These are phyloP conservation scores for Jaculus jaculus DNA, from an alignment of 2,113 vertebrate species.

Conservation along the genomic window DNA sequence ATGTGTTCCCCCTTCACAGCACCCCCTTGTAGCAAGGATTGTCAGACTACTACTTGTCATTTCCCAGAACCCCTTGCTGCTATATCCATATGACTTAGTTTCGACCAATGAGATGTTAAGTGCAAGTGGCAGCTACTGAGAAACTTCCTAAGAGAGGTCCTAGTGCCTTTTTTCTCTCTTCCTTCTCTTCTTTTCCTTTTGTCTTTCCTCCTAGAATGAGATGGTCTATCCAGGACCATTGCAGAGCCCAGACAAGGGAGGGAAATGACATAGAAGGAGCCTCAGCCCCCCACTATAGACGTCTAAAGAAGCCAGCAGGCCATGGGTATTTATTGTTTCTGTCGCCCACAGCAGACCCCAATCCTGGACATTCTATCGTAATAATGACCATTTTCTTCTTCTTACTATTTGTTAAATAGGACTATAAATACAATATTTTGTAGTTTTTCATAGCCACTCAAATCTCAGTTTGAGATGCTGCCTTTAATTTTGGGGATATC, in stretches of 20 bases:
- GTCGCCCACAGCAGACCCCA: not conserved
- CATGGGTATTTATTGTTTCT: not conserved
- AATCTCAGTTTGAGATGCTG: not conserved
- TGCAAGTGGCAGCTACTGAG: not conserved
- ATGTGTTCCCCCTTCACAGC: not conserved
- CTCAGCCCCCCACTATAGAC: not conserved
- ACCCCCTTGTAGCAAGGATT: not conserved
- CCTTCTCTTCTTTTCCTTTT: not conserved
- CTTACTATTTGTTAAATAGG: not conserved
- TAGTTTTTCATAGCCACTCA: not conserved
- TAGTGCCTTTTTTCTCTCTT: not conserved
- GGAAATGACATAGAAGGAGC: not conserved
- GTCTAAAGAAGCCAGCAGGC: not conserved
- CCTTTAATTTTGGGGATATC: not conserved
- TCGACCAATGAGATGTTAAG: not conserved
- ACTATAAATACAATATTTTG: not conserved
- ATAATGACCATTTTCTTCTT: not conserved
- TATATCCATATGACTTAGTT: not conserved
- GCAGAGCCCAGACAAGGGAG: not conserved
- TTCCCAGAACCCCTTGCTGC: slow-evolving; percentile 44
- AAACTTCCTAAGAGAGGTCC: not conserved
- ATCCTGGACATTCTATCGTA: not conserved
- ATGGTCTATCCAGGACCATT: not conserved
- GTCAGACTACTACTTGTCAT: not conserved
- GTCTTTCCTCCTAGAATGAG: not conserved